Evolutionary conservation across 2,797 vertebrate genomes (phyloP).

Genomic region (Lagorchestes hirsutus): DNA sequence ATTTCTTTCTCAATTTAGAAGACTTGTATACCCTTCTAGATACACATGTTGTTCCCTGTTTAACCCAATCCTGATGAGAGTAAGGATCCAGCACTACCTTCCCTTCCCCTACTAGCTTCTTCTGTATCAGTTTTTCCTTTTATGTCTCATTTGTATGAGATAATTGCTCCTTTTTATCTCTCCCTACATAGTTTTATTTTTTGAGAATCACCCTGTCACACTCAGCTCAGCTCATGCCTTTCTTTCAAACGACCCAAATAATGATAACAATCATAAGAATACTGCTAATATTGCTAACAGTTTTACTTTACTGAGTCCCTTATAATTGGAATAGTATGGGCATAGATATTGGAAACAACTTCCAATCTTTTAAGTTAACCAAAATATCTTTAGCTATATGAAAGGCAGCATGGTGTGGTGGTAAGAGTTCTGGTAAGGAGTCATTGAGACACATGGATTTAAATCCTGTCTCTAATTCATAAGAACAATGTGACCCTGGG

Average conservation of each 20-base stretch:
- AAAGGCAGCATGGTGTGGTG: background rate
- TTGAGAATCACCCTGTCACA: background rate
- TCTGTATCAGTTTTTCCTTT: background rate
- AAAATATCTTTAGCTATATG: background rate
- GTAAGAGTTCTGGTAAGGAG: background rate
- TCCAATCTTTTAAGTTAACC: background rate
- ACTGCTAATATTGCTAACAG: background rate
- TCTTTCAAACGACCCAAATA: background rate
- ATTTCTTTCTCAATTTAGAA: background rate
- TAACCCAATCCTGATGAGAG: background rate
- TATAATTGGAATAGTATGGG: background rate
- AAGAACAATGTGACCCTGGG: background rate
- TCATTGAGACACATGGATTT: background rate
- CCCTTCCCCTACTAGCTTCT: background rate
- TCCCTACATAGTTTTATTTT: background rate
- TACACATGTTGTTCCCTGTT: background rate
- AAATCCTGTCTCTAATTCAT: background rate
- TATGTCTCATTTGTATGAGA: background rate
- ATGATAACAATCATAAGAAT: background rate
- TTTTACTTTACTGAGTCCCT: background rate
- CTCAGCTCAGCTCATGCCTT: background rate
- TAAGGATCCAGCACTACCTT: background rate
- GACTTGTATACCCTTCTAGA: background rate
- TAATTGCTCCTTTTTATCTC: background rate
- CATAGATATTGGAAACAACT: background rate